Conservation (phyloP, 2,113 vertebrate genomes). For the Dipodomys stephensi region DNA sequence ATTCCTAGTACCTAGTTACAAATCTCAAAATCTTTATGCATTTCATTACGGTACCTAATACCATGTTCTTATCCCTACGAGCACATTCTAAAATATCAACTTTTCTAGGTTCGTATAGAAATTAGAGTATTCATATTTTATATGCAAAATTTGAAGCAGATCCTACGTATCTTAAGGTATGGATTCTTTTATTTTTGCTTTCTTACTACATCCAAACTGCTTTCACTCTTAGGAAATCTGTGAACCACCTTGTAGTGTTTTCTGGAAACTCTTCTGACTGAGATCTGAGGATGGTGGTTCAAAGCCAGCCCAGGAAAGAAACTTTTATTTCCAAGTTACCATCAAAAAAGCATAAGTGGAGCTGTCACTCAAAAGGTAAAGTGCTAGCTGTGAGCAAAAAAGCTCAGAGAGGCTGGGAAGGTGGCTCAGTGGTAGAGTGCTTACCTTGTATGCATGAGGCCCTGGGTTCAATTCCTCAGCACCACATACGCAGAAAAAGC, state of each 20-base stretch:
- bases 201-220: constrained; percentile 30
- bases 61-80: too few species aligned
- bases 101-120: background rate
- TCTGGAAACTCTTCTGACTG: background rate
- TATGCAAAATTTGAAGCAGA: background rate
- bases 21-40: background rate
- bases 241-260: background rate
- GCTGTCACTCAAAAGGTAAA: too few species aligned
- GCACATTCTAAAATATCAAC: background rate
- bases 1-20: background rate
- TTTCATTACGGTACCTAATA: background rate
- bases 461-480: too few species aligned
- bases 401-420: too few species aligned
- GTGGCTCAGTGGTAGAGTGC: too few species aligned
- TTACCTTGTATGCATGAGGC: too few species aligned
- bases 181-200: constrained; percentile 34
- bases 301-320: too few species aligned
- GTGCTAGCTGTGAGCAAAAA: too few species aligned
- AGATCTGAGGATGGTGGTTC: too few species aligned
- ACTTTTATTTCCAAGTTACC: too few species aligned
- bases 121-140: background rate
- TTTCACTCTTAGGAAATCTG: background rate
- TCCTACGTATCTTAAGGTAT: background rate
- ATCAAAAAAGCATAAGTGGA: too few species aligned
- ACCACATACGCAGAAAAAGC: too few species aligned